Conservation (phyloP, 2,113 vertebrate genomes). For the Bujurquina vittata region DNA sequence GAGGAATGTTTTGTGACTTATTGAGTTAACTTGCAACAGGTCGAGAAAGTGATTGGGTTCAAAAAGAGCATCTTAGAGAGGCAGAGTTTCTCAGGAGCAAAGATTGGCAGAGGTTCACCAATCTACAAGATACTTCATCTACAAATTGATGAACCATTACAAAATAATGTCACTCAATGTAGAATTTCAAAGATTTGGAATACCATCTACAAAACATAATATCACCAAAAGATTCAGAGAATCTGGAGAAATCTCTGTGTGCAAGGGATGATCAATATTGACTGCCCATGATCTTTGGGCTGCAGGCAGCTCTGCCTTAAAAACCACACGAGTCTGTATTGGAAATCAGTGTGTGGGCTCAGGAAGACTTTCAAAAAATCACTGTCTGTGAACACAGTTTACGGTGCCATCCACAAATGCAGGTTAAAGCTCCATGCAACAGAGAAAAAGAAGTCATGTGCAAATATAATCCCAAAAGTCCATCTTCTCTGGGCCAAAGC, state of each 20-base stretch:
- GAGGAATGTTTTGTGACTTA: not conserved
- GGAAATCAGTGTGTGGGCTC: too few relatives aligned
- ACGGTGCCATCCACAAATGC: too few relatives aligned
- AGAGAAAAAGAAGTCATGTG: not conserved
- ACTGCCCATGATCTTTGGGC: not conserved
- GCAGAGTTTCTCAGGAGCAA: not conserved
- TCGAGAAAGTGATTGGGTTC: not conserved
- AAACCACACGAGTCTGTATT: too few relatives aligned
- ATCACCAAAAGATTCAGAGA: too few relatives aligned
- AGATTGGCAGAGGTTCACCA: not conserved
- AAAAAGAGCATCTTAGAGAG: not conserved
- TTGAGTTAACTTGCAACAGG: not conserved
- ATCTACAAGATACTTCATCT: not conserved
- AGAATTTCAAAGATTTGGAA: too few relatives aligned
- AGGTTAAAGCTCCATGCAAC: not conserved
- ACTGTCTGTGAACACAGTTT: too few relatives aligned
- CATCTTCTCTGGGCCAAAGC: not conserved
- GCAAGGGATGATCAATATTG: not conserved
- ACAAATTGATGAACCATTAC: not conserved
- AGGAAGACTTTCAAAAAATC: too few relatives aligned
- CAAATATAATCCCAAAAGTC: not conserved
- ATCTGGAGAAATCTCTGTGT: not conserved
- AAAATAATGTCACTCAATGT: not conserved
- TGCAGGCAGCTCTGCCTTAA: not conserved
- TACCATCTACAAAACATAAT: too few relatives aligned